phyloP scores from a whole-genome alignment of 2,797 vertebrate species.

The Siniperca scherzeri region DNA sequence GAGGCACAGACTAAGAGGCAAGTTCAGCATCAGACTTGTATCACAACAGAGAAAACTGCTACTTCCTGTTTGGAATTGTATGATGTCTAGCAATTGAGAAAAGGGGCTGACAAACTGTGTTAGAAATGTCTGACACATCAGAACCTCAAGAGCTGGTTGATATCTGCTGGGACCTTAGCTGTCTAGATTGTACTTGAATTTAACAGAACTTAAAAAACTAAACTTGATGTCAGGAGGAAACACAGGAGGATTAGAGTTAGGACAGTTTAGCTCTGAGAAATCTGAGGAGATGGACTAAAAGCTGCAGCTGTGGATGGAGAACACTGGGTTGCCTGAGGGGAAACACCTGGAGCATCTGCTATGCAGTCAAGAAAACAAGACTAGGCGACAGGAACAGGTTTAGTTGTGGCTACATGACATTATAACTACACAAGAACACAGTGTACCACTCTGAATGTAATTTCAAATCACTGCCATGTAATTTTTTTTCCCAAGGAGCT shows the following conservation, averaged over 20 bases:
- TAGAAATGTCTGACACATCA: background rate
- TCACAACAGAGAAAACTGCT: background rate
- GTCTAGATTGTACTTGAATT: constrained; percentile 1
- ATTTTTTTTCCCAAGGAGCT: background rate
- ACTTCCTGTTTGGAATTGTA: background rate
- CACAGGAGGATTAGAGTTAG: background rate
- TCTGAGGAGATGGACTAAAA: constrained; percentile 22
- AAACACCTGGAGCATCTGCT: constrained; percentile 71
- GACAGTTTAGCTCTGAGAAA: constrained; percentile 21
- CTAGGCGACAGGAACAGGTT: constrained; percentile 27
- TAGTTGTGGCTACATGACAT: constrained; percentile 25
- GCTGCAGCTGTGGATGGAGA: constrained; percentile 45
- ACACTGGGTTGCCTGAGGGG: constrained; percentile 20
- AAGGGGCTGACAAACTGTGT: background rate
- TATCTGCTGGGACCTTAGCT: background rate
- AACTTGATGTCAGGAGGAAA: constrained; percentile 7
- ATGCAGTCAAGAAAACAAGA: constrained; percentile 40
- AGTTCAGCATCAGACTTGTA: background rate
- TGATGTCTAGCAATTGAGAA: background rate
- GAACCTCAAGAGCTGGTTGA: background rate
- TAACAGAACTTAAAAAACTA: background rate
- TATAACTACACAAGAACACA: constrained; percentile 14
- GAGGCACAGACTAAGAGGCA: background rate
- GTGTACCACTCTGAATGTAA: constrained; percentile 15
- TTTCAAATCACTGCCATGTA: constrained; percentile 18